phyloP scores from a whole-genome alignment of 2,888 invertebrate genomes.

The Tenthredo scrophulariae region DNA sequence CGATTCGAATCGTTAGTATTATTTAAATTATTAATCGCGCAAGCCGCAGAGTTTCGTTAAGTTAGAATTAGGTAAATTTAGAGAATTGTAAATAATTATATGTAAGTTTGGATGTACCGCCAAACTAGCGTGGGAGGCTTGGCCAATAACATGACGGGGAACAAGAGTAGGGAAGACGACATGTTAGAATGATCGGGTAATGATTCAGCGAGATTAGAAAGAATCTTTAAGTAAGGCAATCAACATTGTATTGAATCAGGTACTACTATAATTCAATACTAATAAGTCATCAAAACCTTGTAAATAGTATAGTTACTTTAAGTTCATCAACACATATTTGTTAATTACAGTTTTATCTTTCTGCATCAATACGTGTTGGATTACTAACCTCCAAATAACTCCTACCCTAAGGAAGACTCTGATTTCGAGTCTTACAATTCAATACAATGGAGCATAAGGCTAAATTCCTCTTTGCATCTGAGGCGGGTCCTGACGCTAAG shows the following conservation, averaged over 20 bases:
- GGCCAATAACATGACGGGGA: too few species aligned
- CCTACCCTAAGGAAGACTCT: neutral
- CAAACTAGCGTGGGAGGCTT: too few species aligned
- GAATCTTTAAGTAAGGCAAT: neutral
- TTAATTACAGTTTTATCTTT: neutral
- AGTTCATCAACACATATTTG: neutral
- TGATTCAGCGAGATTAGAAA: too few species aligned
- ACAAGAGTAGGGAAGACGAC: too few species aligned
- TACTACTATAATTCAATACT: too few species aligned
- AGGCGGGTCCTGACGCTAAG: slow-evolving; percentile 34
- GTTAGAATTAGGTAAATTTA: too few species aligned
- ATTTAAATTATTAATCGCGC: too few species aligned
- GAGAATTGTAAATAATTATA: too few species aligned
- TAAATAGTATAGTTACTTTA: neutral
- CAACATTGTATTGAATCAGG: slow-evolving; percentile 28
- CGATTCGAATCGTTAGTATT: too few species aligned
- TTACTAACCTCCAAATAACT: neutral
- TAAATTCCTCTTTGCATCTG: slow-evolving; percentile 11
- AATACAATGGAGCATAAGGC: neutral
- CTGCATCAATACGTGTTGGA: neutral
- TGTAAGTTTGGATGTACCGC: too few species aligned
- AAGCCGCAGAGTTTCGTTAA: too few species aligned
- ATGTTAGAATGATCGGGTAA: too few species aligned
- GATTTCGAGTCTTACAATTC: neutral
- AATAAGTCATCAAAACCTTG: neutral